Percentiles rank a stretch among this genome's conserved stretches.
Evolutionary conservation across 2,113 vertebrate genomes (phyloP).

Genomic region (Pteronura brasiliensis): DNA sequence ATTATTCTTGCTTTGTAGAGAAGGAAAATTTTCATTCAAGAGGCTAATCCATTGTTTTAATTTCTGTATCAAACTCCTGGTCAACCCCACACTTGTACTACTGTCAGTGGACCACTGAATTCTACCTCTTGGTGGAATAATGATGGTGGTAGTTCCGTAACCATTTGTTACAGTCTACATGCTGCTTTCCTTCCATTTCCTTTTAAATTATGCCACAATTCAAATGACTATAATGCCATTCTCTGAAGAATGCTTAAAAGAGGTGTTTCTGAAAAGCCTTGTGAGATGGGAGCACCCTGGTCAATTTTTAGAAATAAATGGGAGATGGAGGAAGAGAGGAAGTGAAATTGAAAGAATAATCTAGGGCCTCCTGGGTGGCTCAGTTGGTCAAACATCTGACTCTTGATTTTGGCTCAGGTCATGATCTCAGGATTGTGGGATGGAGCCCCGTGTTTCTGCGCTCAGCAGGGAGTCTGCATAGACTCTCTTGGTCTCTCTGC

Average conservation of each 20-base stretch:
- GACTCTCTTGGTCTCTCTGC: not conserved
- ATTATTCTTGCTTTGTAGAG: not conserved
- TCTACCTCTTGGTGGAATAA: not conserved
- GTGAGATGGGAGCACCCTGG: not conserved
- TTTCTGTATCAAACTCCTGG: slow-evolving; percentile 23
- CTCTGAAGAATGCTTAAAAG: not conserved
- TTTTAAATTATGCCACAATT: not conserved
- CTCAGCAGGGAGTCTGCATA: not conserved
- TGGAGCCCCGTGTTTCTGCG: not conserved
- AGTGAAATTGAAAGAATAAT: not conserved
- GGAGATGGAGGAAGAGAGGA: not conserved
- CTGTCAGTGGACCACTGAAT: not conserved
- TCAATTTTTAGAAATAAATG: not conserved
- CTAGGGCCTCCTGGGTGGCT: not conserved
- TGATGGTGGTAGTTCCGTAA: not conserved
- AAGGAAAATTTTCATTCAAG: not conserved
- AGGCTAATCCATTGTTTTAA: not conserved
- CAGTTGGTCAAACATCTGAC: not conserved
- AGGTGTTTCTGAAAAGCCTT: not conserved
- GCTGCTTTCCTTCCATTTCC: not conserved
- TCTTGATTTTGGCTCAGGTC: not conserved
- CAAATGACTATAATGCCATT: not conserved
- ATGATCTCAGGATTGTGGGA: not conserved
- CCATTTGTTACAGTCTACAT: not conserved
- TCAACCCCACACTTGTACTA: not conserved